Conservation (phyloP, 1,140 invertebrate species). For the Bradysia coprophila region DNA sequence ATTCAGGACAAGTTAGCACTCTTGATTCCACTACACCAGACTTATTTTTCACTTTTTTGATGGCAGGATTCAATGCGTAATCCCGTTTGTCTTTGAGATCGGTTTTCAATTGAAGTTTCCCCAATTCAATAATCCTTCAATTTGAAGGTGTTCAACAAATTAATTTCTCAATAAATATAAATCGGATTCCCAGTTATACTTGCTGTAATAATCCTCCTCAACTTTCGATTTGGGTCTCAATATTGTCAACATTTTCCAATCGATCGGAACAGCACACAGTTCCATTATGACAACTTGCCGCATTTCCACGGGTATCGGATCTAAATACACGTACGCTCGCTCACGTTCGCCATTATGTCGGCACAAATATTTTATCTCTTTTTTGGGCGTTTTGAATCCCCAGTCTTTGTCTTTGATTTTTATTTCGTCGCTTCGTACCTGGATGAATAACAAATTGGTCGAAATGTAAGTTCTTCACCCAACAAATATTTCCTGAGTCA, state of each 20-base stretch:
- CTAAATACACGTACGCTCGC: constrained; percentile 31
- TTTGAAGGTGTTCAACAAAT: neutral
- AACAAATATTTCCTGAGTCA: no score
- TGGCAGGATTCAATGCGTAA: constrained; percentile 34
- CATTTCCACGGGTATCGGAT: constrained; percentile 73
- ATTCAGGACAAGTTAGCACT: constrained; percentile 52
- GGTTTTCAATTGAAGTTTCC: constrained; percentile 54
- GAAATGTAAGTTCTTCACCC: no score
- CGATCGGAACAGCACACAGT: constrained; percentile 67
- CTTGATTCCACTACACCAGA: constrained; percentile 59
- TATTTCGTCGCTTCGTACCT: constrained; percentile 39
- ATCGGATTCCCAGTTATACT: constrained; percentile 24
- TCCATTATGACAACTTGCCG: constrained; percentile 44
- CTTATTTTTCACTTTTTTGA: constrained; percentile 56
- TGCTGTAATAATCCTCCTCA: constrained; percentile 77
- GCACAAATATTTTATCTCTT: constrained; percentile 29
- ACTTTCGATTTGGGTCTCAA: constrained; percentile 57
- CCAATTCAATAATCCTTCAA: constrained; percentile 53
- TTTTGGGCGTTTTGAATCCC: constrained; percentile 35
- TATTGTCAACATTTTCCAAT: constrained; percentile 83
- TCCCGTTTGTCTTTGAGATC: constrained; percentile 41
- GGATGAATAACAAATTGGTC: no score
- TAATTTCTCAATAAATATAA: neutral
- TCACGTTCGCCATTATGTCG: constrained; percentile 15
- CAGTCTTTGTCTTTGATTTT: constrained; percentile 42